phyloP scores from a whole-genome alignment of 2,113 vertebrate genomes.

The Aspidoscelis tigris region DNA sequence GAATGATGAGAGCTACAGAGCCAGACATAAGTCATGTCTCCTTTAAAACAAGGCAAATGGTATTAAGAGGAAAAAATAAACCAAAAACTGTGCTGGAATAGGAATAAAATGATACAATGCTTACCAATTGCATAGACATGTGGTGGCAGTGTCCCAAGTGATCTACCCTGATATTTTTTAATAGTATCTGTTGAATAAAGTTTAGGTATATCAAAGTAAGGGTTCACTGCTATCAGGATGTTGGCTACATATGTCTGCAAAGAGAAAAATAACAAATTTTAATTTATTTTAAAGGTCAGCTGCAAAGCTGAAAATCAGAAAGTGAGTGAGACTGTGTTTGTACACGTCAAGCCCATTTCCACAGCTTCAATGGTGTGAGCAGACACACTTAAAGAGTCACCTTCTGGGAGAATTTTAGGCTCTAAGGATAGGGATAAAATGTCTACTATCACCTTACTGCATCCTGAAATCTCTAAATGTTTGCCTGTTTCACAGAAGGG shows the following conservation, averaged over 20 bases:
- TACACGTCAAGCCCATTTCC: neutral
- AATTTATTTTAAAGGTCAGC: neutral
- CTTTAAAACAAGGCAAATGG: neutral
- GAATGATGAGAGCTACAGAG: too few species aligned
- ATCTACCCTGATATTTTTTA: conserved; percentile 89
- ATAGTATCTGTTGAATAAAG: conserved; percentile 90
- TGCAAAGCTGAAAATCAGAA: neutral
- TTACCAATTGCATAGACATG: conserved; percentile 96
- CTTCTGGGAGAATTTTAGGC: too few species aligned
- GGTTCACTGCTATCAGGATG: conserved; percentile 97
- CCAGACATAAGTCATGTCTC: too few species aligned
- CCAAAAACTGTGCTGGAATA: neutral
- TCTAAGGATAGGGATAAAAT: too few species aligned
- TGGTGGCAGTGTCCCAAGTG: conserved; percentile 92
- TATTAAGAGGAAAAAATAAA: conserved; percentile 14
- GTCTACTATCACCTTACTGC: too few species aligned
- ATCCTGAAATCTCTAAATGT: too few species aligned
- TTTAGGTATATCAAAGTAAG: conserved; percentile 95
- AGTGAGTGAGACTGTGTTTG: neutral
- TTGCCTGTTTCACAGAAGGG: too few species aligned
- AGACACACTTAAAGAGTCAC: too few species aligned
- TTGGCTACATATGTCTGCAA: conserved; percentile 95
- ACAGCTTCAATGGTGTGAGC: neutral
- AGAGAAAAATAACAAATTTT: conserved; percentile 50
- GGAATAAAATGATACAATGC: conserved; percentile 43